Base-by-base conservation (phyloP, 2,113 vertebrate genomes). In the Hippocampus zosterae region DNA sequence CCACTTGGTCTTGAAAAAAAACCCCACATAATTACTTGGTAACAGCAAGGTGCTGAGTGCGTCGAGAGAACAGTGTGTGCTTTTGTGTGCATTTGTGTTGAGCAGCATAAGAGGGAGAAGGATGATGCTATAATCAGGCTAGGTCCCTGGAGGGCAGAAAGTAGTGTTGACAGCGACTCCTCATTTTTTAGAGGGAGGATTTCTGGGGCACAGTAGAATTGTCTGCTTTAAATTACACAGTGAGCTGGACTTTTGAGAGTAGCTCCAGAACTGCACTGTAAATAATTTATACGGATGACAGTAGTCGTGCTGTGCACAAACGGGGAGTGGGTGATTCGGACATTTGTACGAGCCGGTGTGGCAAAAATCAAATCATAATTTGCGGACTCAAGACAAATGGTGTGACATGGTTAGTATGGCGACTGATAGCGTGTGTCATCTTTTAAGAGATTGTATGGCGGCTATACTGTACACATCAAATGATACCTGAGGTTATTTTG, bases 101-200 rank as follows among this genome's bases (percentile, higher is more conserved):
- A 75, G 67, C 65, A 44, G 69, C 61, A 57, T 75, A 76, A 75
- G 81, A 80, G 76, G 72, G 83, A 85, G 82, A 88, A 79, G 71
- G 75, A 83, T 86, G 72, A 65, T 11, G 73, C 81, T 77, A 69
- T 86, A 89, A 87, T 86, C 85, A 88, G 87, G 85, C 82, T 86
- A 87, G 67, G 68, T 84, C 87, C 80, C 89, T 13, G 40, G 80
- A 76, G 87, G 73, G 60, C 61, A 42, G 75, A 74, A 77, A 83
- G 80, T 75, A 77, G 76, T 66, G 79, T 82, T 85, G 85, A 89
- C 78, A 83, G 82, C 46, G 71, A 80, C 74, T 82, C 61, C 56
- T 72, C 79, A 72, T 11, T 76, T 78, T 77, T 81, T 71, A 79
- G 48, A 75, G 73, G 75, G n/a, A 75, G 68, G 55, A 71, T 83